Evolutionary conservation across 2,797 vertebrate species (phyloP), one percentile per base, ranked within the genome.

Genomic region (Periparus ater): DNA sequence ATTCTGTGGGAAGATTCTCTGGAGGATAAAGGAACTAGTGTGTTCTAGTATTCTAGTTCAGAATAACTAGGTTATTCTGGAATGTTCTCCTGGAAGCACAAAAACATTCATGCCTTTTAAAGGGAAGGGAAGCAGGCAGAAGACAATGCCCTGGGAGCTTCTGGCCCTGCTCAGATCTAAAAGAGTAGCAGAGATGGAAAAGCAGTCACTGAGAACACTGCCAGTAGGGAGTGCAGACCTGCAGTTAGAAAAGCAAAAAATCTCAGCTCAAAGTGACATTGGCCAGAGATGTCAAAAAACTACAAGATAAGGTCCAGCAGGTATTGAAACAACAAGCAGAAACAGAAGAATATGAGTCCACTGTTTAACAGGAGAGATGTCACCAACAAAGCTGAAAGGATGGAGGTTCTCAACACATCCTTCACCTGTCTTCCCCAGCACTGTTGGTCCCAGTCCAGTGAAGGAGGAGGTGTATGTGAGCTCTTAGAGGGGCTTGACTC

Each of bases 341-440:
- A 66, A 22, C 6, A 40, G 29, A 34, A 53, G 23, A 23, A n/a
- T 3, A 15, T 0, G 0, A 44, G 8, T 16, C 32, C 38, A 7
- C 6, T 11, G 38, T 58, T 57, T 6, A 65, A 21, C 27, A 58
- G 27, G 16, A 44, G 58, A 72, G 19, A 2, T 44, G 44, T 13
- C 22, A 27, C 9, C 27, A 44, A 2, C 2, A 65, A 51, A 20
- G 32, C 22, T 65, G 75, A 17, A 17, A 45, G 44, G 27, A 8
- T 34, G 23, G 11, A 54, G 13, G 11, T 14, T 79, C 22, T 58
- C 27, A 17, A 8, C 17, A 57, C 15, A 14, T 14, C 51, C 55
- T 40, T 77, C 23, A 29, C 25, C 23, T 45, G 10, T 7, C 16
- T 17, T 23, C 29, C 13, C 2, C 63, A 54, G 48, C 57, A 54